Evolutionary conservation across 2,113 vertebrate genomes (phyloP), one percentile per base, ranked within the genome.

Genomic region (Aythya baeri): DNA sequence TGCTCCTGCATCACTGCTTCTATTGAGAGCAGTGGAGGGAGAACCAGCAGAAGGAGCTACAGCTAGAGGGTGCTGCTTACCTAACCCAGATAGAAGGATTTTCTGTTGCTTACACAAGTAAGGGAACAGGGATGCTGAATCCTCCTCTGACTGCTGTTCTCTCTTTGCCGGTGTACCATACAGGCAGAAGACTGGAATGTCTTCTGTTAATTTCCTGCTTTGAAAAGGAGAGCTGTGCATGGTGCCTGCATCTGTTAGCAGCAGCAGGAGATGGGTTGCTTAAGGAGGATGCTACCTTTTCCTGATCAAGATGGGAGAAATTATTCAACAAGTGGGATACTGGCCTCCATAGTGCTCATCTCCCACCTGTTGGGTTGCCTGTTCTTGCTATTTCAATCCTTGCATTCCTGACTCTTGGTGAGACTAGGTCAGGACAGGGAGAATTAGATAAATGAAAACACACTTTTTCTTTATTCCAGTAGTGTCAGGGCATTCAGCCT

Each of bases 51-150:
- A 50, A 25, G 5, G 29, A 90, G 54, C 20, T 21, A 50, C 83
- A 5, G 52, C 27, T 57, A 65, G 90, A 94, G 93, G 61, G 91
- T 74, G 70, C 93, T 96, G 85, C 93, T 81, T 36, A 49, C 43
- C 76, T 83, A 77, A 76, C 43, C 38, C 72, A 59, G 61, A 3
- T 34, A 6, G 17, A 7, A 4, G 32, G 41, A 0, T 18, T 55
- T 29, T 36, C 55, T 38, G 18, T 17, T 55, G 34, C 59, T 12
- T 29, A 32, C 13, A 1, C 44, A 5, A 32, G 2, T 8, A 55
- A 15, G 66, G 34, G 41, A 65, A 9, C 31, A 1, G 26, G 3
- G 59, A 25, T 22, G 1, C 2, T 5, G 50, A 3, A 13, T 43
- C 31, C 9, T 59, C 34, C n/a, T 58, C 58, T 9, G 32, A 8